Percentiles rank a stretch among this genome's conserved stretches.
These are phyloP conservation scores for Pelosia muscerda DNA, from an alignment of 2,888 invertebrate species.

Conservation along the genomic window DNA sequence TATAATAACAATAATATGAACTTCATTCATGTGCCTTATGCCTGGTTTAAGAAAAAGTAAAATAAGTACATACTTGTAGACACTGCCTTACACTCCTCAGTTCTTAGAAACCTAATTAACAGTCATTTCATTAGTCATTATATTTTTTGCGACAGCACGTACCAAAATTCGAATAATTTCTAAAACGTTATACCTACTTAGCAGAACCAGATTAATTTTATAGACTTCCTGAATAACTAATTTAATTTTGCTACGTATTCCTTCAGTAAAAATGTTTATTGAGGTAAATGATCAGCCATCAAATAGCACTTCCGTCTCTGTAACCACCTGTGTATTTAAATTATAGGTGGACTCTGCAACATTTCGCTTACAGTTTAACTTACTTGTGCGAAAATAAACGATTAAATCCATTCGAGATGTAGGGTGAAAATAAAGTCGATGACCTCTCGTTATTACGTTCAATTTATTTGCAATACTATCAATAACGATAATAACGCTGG, in stretches of 20 bases:
- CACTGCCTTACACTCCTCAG: no score
- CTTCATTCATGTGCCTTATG: no score
- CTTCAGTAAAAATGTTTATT: not conserved
- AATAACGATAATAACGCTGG: conserved; percentile 5
- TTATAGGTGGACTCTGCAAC: conserved; percentile 9
- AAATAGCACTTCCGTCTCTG: not conserved
- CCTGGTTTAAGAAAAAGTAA: no score
- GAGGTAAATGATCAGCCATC: not conserved
- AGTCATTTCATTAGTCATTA: not conserved
- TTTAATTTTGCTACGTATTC: not conserved
- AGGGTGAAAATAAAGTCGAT: conserved; percentile 9
- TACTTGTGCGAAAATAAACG: conserved; percentile 10
- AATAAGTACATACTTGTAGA: no score
- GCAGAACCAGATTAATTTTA: not conserved
- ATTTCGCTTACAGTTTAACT: conserved; percentile 15
- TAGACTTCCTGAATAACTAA: conserved; percentile 1
- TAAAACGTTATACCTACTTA: not conserved
- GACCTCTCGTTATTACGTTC: conserved; percentile 8
- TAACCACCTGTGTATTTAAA: not conserved
- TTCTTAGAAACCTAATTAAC: no score
- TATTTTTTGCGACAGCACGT: not conserved
- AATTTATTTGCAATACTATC: conserved; percentile 9
- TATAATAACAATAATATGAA: no score
- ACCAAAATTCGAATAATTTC: not conserved
- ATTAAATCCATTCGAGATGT: not conserved